Conservation (phyloP, 1,140 invertebrate species). For the Platyscapa corneri region DNA sequence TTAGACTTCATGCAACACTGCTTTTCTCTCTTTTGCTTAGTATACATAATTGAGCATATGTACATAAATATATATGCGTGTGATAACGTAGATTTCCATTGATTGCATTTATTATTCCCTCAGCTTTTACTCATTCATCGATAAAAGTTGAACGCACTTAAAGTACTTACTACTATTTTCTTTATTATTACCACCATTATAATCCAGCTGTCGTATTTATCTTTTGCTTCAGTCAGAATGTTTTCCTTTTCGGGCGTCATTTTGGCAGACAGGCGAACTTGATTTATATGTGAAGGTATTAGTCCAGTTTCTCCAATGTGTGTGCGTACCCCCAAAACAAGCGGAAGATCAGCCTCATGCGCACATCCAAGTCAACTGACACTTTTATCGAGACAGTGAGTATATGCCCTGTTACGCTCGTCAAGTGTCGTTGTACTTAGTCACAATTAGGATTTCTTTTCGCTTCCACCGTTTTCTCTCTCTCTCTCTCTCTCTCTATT, state of each 20-base stretch:
- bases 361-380: neutral
- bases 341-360: neutral
- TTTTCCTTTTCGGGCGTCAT: neutral
- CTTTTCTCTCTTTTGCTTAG: neutral
- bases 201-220: neutral
- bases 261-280: neutral
- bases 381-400: constrained; percentile 34
- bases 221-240: neutral
- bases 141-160: neutral
- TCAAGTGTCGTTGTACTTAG: constrained; percentile 41
- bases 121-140: neutral
- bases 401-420: constrained; percentile 43
- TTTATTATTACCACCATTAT: neutral
- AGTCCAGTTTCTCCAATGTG: neutral
- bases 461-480: neutral
- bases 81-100: neutral
- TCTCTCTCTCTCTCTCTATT: neutral
- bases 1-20: neutral
- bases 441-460: neutral
- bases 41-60: neutral
- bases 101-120: neutral
- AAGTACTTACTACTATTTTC: neutral
- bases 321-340: neutral
- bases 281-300: neutral
- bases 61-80: too few species aligned